Conservation (phyloP, 1,140 invertebrate genomes). For the Cydia fagiglandana region DNA sequence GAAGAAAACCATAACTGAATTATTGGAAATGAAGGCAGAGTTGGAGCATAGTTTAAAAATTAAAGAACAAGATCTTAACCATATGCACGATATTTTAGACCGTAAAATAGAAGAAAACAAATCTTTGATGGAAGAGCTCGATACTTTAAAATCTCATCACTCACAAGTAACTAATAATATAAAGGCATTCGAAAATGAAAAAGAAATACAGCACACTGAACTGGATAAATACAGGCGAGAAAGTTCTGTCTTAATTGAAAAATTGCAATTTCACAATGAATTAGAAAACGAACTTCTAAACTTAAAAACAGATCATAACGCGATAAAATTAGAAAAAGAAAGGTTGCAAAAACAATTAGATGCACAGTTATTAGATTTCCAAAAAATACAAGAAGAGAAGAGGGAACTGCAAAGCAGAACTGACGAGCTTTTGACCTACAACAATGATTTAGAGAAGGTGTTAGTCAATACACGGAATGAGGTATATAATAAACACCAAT, state of each 20-base stretch:
- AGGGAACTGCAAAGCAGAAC: neutral
- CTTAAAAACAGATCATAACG: slow-evolving; percentile 43
- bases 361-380: slow-evolving; percentile 44
- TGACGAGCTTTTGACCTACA: neutral
- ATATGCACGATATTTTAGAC: slow-evolving; percentile 52
- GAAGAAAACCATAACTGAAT: slow-evolving; percentile 45
- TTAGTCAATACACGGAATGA: slow-evolving; percentile 51
- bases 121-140: slow-evolving; percentile 46
- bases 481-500: slow-evolving; percentile 40
- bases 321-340: slow-evolving; percentile 53
- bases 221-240: slow-evolving; percentile 49
- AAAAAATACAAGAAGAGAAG: slow-evolving; percentile 31
- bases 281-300: slow-evolving; percentile 50
- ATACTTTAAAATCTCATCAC: slow-evolving; percentile 43
- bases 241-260: slow-evolving; percentile 47
- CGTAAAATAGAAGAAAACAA: slow-evolving; percentile 55
- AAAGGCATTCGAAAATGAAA: slow-evolving; percentile 48
- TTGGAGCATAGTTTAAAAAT: slow-evolving; percentile 47
- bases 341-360: slow-evolving; percentile 51
- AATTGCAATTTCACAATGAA: slow-evolving; percentile 50
- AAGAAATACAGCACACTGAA: slow-evolving; percentile 41
- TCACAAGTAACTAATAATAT: slow-evolving; percentile 44
- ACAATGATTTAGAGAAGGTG: slow-evolving; percentile 53
- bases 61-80: slow-evolving; percentile 55
- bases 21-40: slow-evolving; percentile 45